A percentile compares a stretch with the other conserved stretches of the same genome.
These are phyloP conservation scores for Acholoe squamosa DNA, from an alignment of 2,888 invertebrate genomes.

Conservation along the genomic window DNA sequence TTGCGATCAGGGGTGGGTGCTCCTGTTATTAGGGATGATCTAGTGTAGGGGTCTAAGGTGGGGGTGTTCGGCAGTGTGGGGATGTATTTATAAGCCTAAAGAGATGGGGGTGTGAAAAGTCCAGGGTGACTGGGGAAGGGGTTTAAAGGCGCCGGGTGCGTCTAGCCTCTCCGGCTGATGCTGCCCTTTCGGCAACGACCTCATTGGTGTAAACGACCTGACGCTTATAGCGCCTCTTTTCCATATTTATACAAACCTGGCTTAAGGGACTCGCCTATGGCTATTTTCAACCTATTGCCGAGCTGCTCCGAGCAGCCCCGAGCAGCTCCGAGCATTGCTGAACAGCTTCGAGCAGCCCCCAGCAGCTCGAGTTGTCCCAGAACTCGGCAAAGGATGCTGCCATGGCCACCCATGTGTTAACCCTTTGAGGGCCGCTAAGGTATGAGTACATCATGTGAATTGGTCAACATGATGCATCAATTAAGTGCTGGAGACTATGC, in stretches of 20 bases:
- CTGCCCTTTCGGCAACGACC: neutral
- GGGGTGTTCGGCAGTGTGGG: neutral
- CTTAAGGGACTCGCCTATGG: neutral
- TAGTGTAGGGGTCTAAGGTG: neutral
- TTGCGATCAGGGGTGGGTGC: neutral
- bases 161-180: neutral
- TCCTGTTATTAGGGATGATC: neutral
- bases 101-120: neutral
- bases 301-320: neutral
- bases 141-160: neutral
- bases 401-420: no score
- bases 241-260: conserved; percentile 45
- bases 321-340: neutral
- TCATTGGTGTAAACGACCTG: neutral
- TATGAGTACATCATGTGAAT: no score
- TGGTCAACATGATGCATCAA: no score
- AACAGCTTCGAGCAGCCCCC: no score
- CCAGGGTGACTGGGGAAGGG: neutral
- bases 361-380: neutral
- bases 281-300: neutral
- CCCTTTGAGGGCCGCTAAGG: no score
- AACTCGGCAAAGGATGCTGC: no score
- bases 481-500: no score
- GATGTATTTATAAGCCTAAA: no score
- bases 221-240: conserved; percentile 27